phyloP scores from a whole-genome alignment of 2,888 invertebrate species.

The Lobophora halterata region DNA sequence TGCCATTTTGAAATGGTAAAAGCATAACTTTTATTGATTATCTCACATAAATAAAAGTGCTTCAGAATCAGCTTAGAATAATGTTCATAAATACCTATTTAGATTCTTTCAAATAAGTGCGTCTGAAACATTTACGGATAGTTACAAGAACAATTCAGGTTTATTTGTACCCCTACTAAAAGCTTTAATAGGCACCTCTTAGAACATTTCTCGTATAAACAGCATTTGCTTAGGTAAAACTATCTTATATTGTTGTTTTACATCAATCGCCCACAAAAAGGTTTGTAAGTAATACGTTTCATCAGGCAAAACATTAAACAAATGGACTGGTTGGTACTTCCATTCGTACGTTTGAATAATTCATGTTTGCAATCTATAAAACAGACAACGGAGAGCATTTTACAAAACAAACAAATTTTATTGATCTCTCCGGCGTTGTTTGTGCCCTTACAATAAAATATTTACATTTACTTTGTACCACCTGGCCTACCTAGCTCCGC shows the following conservation, averaged over 20 bases:
- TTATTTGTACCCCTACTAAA: too few relatives aligned
- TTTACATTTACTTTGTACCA: constrained; percentile 77
- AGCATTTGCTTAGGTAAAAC: not conserved
- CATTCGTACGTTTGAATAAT: constrained; percentile 73
- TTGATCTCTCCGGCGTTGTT: constrained; percentile 79
- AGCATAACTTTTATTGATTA: too few relatives aligned
- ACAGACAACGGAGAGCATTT: constrained; percentile 74
- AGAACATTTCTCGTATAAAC: too few relatives aligned
- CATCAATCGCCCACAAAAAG: constrained; percentile 25
- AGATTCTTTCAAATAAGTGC: too few relatives aligned
- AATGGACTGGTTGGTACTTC: constrained; percentile 64
- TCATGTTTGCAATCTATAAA: constrained; percentile 78
- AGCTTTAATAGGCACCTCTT: not conserved
- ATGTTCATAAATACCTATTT: too few relatives aligned
- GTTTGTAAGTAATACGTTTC: constrained; percentile 54
- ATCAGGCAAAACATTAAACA: constrained; percentile 70
- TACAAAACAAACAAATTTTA: constrained; percentile 80
- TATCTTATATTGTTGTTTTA: not conserved
- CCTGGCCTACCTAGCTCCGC: constrained; percentile 63
- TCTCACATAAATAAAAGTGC: too few relatives aligned
- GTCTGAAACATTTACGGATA: too few relatives aligned
- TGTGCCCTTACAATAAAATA: constrained; percentile 76
- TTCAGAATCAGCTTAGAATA: too few relatives aligned
- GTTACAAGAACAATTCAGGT: too few relatives aligned
- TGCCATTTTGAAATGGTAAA: too few relatives aligned